Evolutionary conservation across 2,113 vertebrate species (phyloP), one percentile per base, ranked within the genome.

Genomic region (Ascaphus truei): DNA sequence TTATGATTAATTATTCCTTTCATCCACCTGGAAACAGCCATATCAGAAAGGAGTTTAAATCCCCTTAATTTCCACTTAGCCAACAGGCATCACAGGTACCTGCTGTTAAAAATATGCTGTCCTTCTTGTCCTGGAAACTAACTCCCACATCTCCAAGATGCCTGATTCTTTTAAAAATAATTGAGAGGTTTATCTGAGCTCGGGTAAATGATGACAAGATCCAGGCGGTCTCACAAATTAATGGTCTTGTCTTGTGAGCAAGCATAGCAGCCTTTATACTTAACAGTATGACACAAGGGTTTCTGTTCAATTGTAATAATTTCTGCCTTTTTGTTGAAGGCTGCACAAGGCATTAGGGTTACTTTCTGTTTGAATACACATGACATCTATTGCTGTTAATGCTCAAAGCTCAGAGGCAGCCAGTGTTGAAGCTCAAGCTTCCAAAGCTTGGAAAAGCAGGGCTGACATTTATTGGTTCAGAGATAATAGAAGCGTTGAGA

Each of bases 41-140:
- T 36, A 16, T 50, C 31, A 51, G 15, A 60, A 71, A 71, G 60
- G 30, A 52, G 56, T 52, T 52, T 69, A 51, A 71, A 60, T 71
- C 45, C 36, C 22, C 39, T 61, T 37, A 18, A 36, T 61, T 71
- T 71, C 34, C 57, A 60, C 45, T 76, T 60, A 57, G 22, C 56
- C 53, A 72, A 37, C 71, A 60, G 56, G 64, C 36, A 57, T 10
- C 16, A 13, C 45, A 50, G 50, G 69, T 27, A 55, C 2, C 25
- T 39, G 13, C 57, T 62, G 18, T 69, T 64, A 13, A 59, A 16
- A 43, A 53, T 67, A 58, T 60, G 27, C 37, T 45, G 57, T 15
- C n/a, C 11, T 29, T 60, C 50, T 52, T 67, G 64, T 79, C 36
- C 72, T 41, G 1, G 0, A 34, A 61, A 59, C 4, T 27, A 45